phyloP scores from a whole-genome alignment of 2,888 invertebrate genomes.

The Macaria liturata region DNA sequence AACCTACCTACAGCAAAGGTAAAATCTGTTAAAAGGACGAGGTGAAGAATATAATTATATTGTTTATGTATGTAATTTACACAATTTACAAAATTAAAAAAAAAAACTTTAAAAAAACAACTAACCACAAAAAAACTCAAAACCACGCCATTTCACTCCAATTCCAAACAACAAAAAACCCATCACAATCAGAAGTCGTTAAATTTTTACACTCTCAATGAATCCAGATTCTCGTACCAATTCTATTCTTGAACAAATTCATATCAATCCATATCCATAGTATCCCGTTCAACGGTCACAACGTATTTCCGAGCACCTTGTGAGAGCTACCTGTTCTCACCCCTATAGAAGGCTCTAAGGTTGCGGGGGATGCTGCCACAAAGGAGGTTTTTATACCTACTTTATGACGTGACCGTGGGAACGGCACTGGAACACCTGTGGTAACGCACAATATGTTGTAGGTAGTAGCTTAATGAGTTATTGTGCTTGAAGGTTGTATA shows the following conservation, averaged over 20 bases:
- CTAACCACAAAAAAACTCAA: too few species aligned
- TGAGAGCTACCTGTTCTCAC: slow-evolving; percentile 66
- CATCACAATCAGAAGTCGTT: not conserved
- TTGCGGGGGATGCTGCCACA: slow-evolving; percentile 61
- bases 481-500: slow-evolving; percentile 13
- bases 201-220: not conserved
- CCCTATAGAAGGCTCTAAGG: slow-evolving; percentile 59
- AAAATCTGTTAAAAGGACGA: too few species aligned
- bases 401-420: slow-evolving; percentile 67
- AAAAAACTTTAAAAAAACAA: too few species aligned
- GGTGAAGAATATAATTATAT: too few species aligned
- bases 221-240: slow-evolving; percentile 2
- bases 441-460: slow-evolving; percentile 15
- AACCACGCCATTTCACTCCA: too few species aligned
- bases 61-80: too few species aligned
- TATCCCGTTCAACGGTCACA: slow-evolving; percentile 56
- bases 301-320: slow-evolving; percentile 60
- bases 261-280: slow-evolving; percentile 15
- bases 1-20: too few species aligned
- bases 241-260: slow-evolving; percentile 5
- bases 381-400: slow-evolving; percentile 44
- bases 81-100: too few species aligned
- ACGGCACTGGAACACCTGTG: slow-evolving; percentile 63
- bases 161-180: too few species aligned
- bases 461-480: slow-evolving; percentile 14